Base-by-base conservation (phyloP, 2,797 vertebrate genomes). In the Champsocephalus gunnari region DNA sequence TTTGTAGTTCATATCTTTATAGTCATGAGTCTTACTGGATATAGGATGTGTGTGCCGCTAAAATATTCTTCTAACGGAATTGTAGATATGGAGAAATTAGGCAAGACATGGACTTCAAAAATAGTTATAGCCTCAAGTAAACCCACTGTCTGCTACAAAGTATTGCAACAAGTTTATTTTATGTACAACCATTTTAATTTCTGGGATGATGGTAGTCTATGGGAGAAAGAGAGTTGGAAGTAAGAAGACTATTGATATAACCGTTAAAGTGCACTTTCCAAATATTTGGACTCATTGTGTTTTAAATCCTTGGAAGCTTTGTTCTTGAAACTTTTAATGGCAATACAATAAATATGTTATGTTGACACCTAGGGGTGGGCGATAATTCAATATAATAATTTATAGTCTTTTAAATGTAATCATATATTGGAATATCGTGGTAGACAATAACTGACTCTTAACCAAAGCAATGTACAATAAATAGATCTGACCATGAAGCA, bases 41-140 rank as follows among this genome's bases (percentile, higher is more conserved):
- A 48, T 47, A 19, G 14, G 55, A 65, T 49, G 55, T 38, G 17
- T 63, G 14, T 24, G 47, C 48, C 11, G 2, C 62, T 17, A 9
- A 71, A 61, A 12, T 44, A 62, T 71, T 67, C 62, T 60, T 75
- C n/a, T 5, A 51, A 68, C 3, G 55, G 57, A 72, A 56, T 72
- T 72, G 55, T 48, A 21, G 9, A 75, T 49, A n/a, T 48, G 45
- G 17, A 72, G 17, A 68, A 28, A 76, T 63, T 32, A 66, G 55
- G 50, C 45, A 43, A 59, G 47, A n/a, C 19, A 16, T 38, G 13
- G 43, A 49, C 13, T 12, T 71, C 57, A 60, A 48, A 65, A 68
- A 14, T 14, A 19, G 55, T 49, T 66, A 9, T 11, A 32, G 59
- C 50, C 47, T 47, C 13, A 10, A 75, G 44, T 57, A 55, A 67